Conservation (phyloP, 2,113 vertebrate species). For the Serilophus lunatus region DNA sequence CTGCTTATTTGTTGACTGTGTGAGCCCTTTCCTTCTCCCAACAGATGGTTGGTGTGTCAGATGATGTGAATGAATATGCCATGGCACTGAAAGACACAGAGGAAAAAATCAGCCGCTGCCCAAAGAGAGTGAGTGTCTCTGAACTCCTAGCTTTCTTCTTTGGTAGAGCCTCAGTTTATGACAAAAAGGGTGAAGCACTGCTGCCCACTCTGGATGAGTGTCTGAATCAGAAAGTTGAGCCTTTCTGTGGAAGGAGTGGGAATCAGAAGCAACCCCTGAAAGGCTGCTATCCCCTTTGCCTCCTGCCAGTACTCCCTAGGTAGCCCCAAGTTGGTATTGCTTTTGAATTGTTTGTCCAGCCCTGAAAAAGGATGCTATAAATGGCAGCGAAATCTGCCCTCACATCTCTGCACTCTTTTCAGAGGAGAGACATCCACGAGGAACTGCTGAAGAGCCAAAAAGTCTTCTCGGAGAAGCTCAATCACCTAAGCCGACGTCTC, state of each 20-base stretch:
- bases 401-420: conserved; percentile 20
- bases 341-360: background rate
- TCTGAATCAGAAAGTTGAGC: background rate
- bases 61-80: conserved; percentile 95
- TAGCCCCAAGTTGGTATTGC: background rate
- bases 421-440: conserved; percentile 91
- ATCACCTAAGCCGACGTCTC: conserved; percentile 92
- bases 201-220: background rate
- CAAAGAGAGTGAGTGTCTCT: conserved; percentile 76
- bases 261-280: background rate
- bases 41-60: conserved; percentile 96
- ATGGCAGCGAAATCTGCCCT: background rate
- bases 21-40: background rate
- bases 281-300: background rate
- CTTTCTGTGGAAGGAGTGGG: background rate
- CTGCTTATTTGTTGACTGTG: background rate
- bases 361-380: background rate
- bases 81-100: conserved; percentile 94
- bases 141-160: background rate
- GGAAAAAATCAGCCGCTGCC: conserved; percentile 92
- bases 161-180: background rate
- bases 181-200: background rate
- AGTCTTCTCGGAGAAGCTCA: conserved; percentile 95
- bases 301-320: background rate
- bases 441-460: conserved; percentile 94